These are phyloP conservation scores for Chascanopsetta lugubris DNA, from an alignment of 2,113 vertebrate species.

Conservation along the genomic window DNA sequence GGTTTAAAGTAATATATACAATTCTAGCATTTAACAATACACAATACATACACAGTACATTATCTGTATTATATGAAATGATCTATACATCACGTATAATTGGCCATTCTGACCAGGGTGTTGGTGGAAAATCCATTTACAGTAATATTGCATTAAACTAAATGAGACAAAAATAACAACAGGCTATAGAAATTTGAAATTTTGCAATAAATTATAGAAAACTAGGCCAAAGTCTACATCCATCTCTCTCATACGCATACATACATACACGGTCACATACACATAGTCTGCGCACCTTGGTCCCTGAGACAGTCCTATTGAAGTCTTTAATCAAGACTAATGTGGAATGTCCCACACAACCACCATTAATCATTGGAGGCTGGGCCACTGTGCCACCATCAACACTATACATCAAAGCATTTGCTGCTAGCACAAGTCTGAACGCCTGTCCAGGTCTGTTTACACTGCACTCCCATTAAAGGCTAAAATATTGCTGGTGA, in stretches of 20 bases:
- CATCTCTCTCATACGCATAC: too few relatives aligned
- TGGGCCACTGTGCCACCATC: conserved; percentile 60
- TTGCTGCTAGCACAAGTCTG: conserved; percentile 43
- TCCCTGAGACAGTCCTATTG: conserved; percentile 52
- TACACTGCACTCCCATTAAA: conserved; percentile 30
- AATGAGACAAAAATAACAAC: neutral
- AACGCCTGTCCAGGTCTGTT: conserved; percentile 38
- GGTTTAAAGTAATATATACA: too few relatives aligned
- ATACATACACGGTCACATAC: neutral
- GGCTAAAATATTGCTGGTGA: conserved; percentile 42
- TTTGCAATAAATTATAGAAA: neutral
- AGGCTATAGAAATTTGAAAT: neutral
- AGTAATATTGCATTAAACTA: too few relatives aligned
- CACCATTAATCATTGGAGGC: conserved; percentile 69
- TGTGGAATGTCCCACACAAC: conserved; percentile 59
- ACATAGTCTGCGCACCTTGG: neutral
- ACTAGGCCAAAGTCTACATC: conserved; percentile 23
- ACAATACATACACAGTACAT: too few relatives aligned
- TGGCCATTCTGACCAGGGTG: too few relatives aligned
- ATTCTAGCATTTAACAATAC: too few relatives aligned
- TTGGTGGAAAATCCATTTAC: too few relatives aligned
- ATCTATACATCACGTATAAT: too few relatives aligned
- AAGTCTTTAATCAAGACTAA: conserved; percentile 77
- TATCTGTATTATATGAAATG: too few relatives aligned
- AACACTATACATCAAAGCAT: conserved; percentile 57